A percentile compares a stretch with the other conserved stretches of the same genome.
phyloP scores from a whole-genome alignment of 2,888 invertebrate species.

The Heliothis peltigera region DNA sequence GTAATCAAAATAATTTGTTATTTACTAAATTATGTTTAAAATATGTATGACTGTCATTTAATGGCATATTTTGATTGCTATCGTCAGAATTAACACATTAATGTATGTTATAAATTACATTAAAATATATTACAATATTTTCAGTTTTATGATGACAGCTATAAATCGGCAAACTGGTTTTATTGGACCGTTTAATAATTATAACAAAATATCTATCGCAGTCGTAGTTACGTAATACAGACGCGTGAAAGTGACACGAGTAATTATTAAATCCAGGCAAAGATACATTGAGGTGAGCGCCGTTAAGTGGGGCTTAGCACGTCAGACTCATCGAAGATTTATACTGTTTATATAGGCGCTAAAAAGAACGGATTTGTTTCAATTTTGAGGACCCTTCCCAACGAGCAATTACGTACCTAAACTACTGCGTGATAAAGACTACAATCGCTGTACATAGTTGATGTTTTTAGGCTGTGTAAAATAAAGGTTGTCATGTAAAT shows the following conservation, averaged over 20 bases:
- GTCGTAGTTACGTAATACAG: slow-evolving; percentile 52
- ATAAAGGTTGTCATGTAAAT: slow-evolving; percentile 47
- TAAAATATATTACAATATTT: background rate
- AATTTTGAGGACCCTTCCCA: slow-evolving; percentile 57
- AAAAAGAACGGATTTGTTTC: slow-evolving; percentile 54
- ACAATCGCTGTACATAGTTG: slow-evolving; percentile 25
- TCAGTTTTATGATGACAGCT: background rate
- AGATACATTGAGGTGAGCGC: slow-evolving; percentile 65
- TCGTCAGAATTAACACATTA: background rate
- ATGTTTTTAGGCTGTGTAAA: slow-evolving; percentile 36
- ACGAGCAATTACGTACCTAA: slow-evolving; percentile 46
- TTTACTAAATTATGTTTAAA: background rate
- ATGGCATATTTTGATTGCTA: slow-evolving; percentile 4
- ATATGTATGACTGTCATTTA: slow-evolving; percentile 19
- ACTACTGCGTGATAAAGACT: slow-evolving; percentile 16
- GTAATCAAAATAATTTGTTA: background rate
- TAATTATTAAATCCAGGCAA: slow-evolving; percentile 67
- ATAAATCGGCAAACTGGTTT: background rate
- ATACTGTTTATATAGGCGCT: slow-evolving; percentile 45
- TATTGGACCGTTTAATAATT: background rate
- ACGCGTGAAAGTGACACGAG: slow-evolving; percentile 64
- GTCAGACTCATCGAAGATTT: slow-evolving; percentile 59
- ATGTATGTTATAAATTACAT: slow-evolving; percentile 4
- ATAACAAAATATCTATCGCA: slow-evolving; percentile 5
- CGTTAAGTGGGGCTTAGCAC: slow-evolving; percentile 61